These are phyloP conservation scores for Listronotus bonariensis DNA, from an alignment of 1,140 invertebrate genomes.

Conservation along the genomic window DNA sequence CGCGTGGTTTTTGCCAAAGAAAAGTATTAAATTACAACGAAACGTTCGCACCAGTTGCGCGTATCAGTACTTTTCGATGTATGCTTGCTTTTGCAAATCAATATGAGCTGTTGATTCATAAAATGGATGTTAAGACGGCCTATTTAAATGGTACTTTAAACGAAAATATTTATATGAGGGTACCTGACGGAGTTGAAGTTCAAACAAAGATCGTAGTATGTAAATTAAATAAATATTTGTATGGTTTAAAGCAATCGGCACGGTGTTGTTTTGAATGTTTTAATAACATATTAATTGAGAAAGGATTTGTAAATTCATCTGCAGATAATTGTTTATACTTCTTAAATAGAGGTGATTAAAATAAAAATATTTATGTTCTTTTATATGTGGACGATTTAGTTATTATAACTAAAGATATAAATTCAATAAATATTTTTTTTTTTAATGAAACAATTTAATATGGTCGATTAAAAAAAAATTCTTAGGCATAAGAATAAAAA, in stretches of 20 bases:
- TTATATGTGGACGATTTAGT: slow-evolving; percentile 21
- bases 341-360: neutral
- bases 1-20: slow-evolving; percentile 54
- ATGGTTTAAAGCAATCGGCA: slow-evolving; percentile 45
- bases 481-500: too few species aligned
- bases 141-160: slow-evolving; percentile 45
- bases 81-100: slow-evolving; percentile 35
- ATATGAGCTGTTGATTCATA: slow-evolving; percentile 16
- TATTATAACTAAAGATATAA: neutral
- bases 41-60: slow-evolving; percentile 44
- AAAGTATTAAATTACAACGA: slow-evolving; percentile 50
- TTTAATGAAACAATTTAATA: too few species aligned
- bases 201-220: slow-evolving; percentile 37
- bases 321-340: slow-evolving; percentile 38
- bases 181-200: slow-evolving; percentile 48
- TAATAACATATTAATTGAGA: slow-evolving; percentile 2
- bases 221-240: slow-evolving; percentile 44
- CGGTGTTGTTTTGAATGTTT: slow-evolving; percentile 51
- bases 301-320: slow-evolving; percentile 6
- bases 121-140: slow-evolving; percentile 45
- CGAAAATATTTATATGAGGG: slow-evolving; percentile 45
- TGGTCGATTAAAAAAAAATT: too few species aligned
- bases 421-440: too few species aligned
- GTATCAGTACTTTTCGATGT: slow-evolving; percentile 48
- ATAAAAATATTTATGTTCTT: slow-evolving; percentile 2